These are phyloP conservation scores for Amblyjoppa proteus DNA, from an alignment of 2,888 invertebrate genomes.

Conservation along the genomic window DNA sequence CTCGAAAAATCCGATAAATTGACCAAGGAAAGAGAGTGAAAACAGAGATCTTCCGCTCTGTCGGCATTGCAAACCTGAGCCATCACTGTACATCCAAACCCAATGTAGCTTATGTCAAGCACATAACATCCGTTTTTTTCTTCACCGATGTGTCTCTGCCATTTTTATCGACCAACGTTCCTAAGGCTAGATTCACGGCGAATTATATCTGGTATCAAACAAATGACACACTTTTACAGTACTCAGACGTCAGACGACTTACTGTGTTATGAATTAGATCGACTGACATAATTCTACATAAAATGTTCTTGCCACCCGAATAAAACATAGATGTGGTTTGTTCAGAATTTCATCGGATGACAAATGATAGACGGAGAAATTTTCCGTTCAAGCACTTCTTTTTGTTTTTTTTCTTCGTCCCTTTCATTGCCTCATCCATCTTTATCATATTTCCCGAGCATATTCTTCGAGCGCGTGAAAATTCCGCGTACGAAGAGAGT, in stretches of 20 bases:
- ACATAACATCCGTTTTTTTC: background rate
- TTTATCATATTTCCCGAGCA: conserved; percentile 4
- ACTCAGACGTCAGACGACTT: background rate
- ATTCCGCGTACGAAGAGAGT: conserved; percentile 15
- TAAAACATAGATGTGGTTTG: conserved; percentile 5
- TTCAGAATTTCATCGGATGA: conserved; percentile 19
- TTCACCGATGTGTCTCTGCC: background rate
- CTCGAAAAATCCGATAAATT: background rate
- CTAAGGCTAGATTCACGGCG: too few species aligned
- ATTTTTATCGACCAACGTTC: too few species aligned
- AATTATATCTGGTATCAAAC: background rate
- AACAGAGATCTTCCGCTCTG: too few species aligned
- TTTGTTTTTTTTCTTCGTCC: conserved; percentile 23
- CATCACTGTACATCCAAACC: background rate
- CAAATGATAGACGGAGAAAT: conserved; percentile 16
- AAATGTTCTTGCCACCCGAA: conserved; percentile 5
- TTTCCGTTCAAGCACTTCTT: conserved; percentile 13
- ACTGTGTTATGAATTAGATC: background rate
- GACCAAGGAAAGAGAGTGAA: background rate
- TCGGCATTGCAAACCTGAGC: too few species aligned
- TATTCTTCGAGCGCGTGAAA: conserved; percentile 36
- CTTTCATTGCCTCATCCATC: conserved; percentile 29
- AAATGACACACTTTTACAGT: background rate
- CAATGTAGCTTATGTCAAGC: background rate
- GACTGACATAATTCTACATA: background rate